phyloP scores from a whole-genome alignment of 2,888 invertebrate genomes.

The Cantharis rustica region DNA sequence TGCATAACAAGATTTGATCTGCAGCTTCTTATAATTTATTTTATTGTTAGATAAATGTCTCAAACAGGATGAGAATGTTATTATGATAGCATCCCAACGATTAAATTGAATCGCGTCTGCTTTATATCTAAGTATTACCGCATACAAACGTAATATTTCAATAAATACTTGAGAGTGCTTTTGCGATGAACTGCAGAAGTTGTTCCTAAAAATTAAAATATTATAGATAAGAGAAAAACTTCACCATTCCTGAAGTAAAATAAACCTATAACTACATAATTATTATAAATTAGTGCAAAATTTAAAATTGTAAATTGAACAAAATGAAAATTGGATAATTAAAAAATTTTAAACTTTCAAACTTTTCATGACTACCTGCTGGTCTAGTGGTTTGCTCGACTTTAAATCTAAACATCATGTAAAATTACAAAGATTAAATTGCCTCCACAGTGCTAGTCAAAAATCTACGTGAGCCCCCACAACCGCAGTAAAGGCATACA shows the following conservation, averaged over 20 bases:
- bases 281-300: no score
- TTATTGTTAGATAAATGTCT: conserved; percentile 59
- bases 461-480: no score
- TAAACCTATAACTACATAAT: neutral
- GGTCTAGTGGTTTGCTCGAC: no score
- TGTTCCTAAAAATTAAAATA: conserved; percentile 3
- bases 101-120: conserved; percentile 48
- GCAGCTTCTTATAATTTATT: conserved; percentile 53
- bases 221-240: no score
- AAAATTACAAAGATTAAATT: no score
- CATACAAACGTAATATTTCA: conserved; percentile 54
- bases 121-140: conserved; percentile 46
- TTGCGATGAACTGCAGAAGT: conserved; percentile 38
- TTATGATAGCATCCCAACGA: conserved; percentile 77
- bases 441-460: no score
- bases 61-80: conserved; percentile 70
- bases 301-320: neutral
- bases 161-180: conserved; percentile 49
- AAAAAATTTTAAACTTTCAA: no score
- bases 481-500: no score
- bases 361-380: no score
- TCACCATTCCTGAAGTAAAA: no score
- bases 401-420: no score
- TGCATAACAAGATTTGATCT: conserved; percentile 50
- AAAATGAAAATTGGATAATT: no score